phyloP scores from a whole-genome alignment of 1,140 invertebrate genomes.

The Diorhabda elongata region DNA sequence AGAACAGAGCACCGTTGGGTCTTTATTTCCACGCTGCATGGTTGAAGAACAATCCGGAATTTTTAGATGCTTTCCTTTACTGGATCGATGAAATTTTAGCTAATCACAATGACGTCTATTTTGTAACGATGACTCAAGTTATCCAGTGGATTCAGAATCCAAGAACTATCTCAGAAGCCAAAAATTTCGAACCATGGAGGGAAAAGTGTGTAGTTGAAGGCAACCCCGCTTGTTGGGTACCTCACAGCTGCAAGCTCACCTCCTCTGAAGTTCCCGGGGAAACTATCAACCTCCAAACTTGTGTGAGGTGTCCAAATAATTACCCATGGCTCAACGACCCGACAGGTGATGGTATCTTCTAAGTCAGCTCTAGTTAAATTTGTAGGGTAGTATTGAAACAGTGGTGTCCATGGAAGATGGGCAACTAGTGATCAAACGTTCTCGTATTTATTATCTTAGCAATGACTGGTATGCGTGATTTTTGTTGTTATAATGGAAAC shows the following conservation, averaged over 20 bases:
- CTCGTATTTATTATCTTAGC: constrained; percentile 38
- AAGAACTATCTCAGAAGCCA: constrained; percentile 74
- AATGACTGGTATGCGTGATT: constrained; percentile 42
- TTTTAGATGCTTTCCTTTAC: constrained; percentile 86
- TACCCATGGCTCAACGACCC: constrained; percentile 94
- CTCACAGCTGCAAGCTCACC: constrained; percentile 84
- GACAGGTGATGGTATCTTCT: constrained; percentile 77
- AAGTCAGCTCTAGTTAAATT: constrained; percentile 29
- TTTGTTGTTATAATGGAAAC: constrained; percentile 36
- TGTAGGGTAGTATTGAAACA: constrained; percentile 29
- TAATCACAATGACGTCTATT: constrained; percentile 90
- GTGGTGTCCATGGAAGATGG: constrained; percentile 22
- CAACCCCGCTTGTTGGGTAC: constrained; percentile 76
- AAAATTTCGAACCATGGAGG: constrained; percentile 91
- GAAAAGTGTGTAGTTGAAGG: constrained; percentile 85
- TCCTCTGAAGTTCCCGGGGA: constrained; percentile 90
- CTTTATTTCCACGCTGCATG: constrained; percentile 95
- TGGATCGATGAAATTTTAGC: constrained; percentile 90
- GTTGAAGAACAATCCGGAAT: constrained; percentile 93
- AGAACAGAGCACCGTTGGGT: constrained; percentile 88
- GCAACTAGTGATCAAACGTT: constrained; percentile 39
- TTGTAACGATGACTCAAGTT: constrained; percentile 95
- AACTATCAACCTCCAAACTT: constrained; percentile 89
- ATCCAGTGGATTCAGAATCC: constrained; percentile 97
- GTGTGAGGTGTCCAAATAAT: constrained; percentile 87